phyloP scores from a whole-genome alignment of 2,888 invertebrate genomes.

The Tachina grossa region DNA sequence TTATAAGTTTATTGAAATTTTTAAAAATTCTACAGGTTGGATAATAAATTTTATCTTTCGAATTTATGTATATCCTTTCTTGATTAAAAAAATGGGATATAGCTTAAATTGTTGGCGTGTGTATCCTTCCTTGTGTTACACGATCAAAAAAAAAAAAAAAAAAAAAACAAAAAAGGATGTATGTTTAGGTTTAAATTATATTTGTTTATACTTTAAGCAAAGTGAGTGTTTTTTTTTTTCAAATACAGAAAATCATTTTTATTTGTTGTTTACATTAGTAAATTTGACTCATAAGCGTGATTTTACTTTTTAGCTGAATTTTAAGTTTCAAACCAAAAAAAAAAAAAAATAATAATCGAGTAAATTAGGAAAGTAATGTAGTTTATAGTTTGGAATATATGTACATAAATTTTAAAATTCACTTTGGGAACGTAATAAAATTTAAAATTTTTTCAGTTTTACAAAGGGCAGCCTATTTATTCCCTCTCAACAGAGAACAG shows the following conservation, averaged over 20 bases:
- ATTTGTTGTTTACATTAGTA: not conserved
- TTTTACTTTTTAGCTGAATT: not conserved
- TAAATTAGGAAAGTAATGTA: too few relatives aligned
- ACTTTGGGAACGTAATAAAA: too few relatives aligned
- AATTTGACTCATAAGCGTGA: not conserved
- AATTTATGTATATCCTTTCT: not conserved
- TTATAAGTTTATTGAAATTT: constrained; percentile 1
- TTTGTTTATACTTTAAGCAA: not conserved
- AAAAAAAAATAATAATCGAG: too few relatives aligned
- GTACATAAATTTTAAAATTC: too few relatives aligned
- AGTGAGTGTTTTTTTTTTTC: not conserved
- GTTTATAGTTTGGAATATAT: too few relatives aligned
- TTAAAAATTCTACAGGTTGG: constrained; percentile 4
- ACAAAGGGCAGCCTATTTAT: too few relatives aligned
- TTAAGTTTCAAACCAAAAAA: not conserved
- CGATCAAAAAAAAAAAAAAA: too few relatives aligned
- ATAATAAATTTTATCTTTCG: constrained; percentile 8
- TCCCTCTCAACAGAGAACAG: too few relatives aligned
- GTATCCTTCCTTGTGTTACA: not conserved
- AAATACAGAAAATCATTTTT: not conserved
- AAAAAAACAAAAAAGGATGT: too few relatives aligned
- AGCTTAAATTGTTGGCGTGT: not conserved
- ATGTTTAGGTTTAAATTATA: not conserved
- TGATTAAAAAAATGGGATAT: not conserved
- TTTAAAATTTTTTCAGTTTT: too few relatives aligned